A percentile compares a stretch with the other conserved stretches of the same genome.
phyloP scores from a whole-genome alignment of 2,888 invertebrate genomes.

The Amorpha juglandis region DNA sequence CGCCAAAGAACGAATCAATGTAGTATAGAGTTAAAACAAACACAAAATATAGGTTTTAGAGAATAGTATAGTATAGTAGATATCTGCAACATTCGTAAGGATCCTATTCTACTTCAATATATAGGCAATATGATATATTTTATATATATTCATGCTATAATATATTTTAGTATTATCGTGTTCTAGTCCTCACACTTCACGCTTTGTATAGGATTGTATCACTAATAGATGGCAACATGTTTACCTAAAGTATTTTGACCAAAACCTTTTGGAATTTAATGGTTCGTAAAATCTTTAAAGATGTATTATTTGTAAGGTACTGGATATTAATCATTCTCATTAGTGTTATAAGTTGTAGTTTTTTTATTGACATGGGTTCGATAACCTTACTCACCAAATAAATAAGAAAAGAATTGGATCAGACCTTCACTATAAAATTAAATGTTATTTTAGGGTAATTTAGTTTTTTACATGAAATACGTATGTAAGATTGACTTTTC shows the following conservation, averaged over 20 bases:
- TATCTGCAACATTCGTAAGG: neutral
- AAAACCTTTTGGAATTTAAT: too few species aligned
- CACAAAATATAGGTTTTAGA: slow-evolving; percentile 16
- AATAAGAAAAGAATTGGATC: too few species aligned
- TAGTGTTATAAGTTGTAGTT: too few species aligned
- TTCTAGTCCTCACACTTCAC: slow-evolving; percentile 16
- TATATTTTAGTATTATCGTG: neutral
- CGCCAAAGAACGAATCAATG: neutral
- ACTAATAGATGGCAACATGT: neutral
- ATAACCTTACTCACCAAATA: too few species aligned
- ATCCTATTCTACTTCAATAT: neutral
- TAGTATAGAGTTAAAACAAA: slow-evolving; percentile 8
- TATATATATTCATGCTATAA: neutral
- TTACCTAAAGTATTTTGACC: neutral
- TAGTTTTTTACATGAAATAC: neutral
- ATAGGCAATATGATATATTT: slow-evolving; percentile 1
- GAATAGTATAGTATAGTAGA: neutral
- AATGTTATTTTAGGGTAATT: neutral
- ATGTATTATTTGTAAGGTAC: too few species aligned
- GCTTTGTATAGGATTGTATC: slow-evolving; percentile 10
- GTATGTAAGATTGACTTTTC: neutral
- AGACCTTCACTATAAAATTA: neutral
- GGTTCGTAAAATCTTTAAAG: too few species aligned
- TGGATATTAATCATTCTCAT: too few species aligned
- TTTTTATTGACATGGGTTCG: too few species aligned